Percentiles rank a stretch among this genome's conserved stretches.
Conservation (phyloP, 2,888 invertebrate species). For the Drepanosiphum platanoidis region DNA sequence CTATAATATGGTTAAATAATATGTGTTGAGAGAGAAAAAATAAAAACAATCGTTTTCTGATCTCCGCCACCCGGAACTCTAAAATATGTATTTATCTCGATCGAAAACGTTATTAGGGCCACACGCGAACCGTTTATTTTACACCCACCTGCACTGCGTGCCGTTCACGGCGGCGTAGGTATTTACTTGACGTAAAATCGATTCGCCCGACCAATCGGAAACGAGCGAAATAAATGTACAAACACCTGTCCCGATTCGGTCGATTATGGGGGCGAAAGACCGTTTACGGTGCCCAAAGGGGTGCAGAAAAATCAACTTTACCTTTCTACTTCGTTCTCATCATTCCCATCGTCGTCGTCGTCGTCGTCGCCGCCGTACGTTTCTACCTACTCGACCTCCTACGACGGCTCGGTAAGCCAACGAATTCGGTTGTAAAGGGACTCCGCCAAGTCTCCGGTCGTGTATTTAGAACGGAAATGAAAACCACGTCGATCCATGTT, state of each 20-base stretch:
- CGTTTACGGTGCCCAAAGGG: conserved; percentile 29
- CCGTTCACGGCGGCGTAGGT: neutral
- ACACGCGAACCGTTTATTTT: too few species aligned
- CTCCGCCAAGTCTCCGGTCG: neutral
- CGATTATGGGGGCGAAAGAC: neutral
- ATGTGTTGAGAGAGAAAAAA: neutral
- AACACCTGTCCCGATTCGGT: conserved; percentile 2
- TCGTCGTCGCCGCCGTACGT: neutral
- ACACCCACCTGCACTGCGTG: neutral
- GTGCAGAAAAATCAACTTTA: conserved; percentile 29
- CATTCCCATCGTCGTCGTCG: neutral
- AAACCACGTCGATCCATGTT: conserved; percentile 4
- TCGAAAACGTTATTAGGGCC: neutral
- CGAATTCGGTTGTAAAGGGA: conserved; percentile 44
- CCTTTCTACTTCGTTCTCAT: neutral
- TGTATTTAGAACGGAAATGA: conserved; percentile 37
- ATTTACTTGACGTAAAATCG: conserved; percentile 9
- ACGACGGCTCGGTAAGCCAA: neutral
- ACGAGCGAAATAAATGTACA: conserved; percentile 21
- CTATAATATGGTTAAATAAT: too few species aligned
- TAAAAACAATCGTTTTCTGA: neutral
- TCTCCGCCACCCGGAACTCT: neutral
- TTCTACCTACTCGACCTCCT: neutral
- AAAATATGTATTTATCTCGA: neutral
- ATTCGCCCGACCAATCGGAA: conserved; percentile 19